phyloP scores from a whole-genome alignment of 2,113 vertebrate genomes.

The Pagrus major region DNA sequence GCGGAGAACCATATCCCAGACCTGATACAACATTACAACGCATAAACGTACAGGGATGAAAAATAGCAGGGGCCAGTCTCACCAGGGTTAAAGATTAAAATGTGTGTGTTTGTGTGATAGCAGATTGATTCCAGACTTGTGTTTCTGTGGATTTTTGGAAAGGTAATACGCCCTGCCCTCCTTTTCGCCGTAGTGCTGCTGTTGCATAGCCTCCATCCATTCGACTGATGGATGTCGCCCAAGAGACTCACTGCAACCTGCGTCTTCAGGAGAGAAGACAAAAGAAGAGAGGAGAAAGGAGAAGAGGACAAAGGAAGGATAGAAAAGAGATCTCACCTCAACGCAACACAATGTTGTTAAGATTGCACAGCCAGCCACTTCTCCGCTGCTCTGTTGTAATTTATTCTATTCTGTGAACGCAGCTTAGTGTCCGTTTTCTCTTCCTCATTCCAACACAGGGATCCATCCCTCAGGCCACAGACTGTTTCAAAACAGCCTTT shows the following conservation, averaged over 20 bases:
- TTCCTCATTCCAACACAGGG: conserved; percentile 70
- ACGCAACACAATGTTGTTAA: neutral
- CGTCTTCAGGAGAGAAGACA: conserved; percentile 45
- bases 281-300: conserved; percentile 17
- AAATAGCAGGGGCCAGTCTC: conserved; percentile 65
- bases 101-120: conserved; percentile 58
- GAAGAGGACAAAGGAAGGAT: conserved; percentile 34
- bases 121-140: conserved; percentile 84
- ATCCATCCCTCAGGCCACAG: conserved; percentile 66
- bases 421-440: conserved; percentile 59
- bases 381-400: conserved; percentile 43
- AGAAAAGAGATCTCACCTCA: conserved; percentile 25
- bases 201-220: conserved; percentile 48
- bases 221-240: conserved; percentile 67
- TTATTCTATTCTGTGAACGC: conserved; percentile 31
- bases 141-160: conserved; percentile 70
- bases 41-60: conserved; percentile 76
- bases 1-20: conserved; percentile 59
- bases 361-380: conserved; percentile 15
- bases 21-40: conserved; percentile 72
- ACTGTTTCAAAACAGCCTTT: conserved; percentile 72
- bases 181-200: conserved; percentile 41
- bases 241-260: conserved; percentile 60
- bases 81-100: conserved; percentile 71
- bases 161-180: conserved; percentile 58